Conservation (phyloP, 2,113 vertebrate species). For the Caretta caretta region DNA sequence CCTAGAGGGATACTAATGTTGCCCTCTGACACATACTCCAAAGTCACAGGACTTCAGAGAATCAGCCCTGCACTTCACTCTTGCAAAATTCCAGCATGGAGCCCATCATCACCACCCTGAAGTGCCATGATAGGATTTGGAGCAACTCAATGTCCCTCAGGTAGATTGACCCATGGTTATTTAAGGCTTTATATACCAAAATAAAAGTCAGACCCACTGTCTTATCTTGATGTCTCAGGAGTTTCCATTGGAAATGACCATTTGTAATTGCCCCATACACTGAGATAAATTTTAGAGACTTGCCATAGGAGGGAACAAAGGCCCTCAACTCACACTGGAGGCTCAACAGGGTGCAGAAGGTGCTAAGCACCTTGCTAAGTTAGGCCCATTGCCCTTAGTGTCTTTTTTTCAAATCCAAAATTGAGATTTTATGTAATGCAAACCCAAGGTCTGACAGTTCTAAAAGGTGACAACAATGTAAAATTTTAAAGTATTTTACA, state of each 20-base stretch:
- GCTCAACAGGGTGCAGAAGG: too few relatives aligned
- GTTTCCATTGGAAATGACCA: neutral
- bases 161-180: neutral
- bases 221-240: neutral
- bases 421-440: neutral
- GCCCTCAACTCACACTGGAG: neutral
- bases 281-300: neutral
- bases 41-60: neutral
- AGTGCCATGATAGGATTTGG: neutral
- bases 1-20: neutral
- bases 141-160: neutral
- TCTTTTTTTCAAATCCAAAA: neutral
- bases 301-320: neutral
- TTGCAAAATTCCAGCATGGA: neutral
- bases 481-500: constrained; percentile 44
- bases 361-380: neutral
- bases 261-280: neutral
- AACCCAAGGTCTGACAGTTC: neutral
- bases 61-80: neutral
- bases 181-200: neutral
- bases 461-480: constrained; percentile 1
- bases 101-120: neutral
- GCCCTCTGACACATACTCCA: neutral
- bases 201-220: neutral
- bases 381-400: neutral